These are phyloP conservation scores for Baryphthengus martii DNA, from an alignment of 2,113 vertebrate species.

Conservation along the genomic window DNA sequence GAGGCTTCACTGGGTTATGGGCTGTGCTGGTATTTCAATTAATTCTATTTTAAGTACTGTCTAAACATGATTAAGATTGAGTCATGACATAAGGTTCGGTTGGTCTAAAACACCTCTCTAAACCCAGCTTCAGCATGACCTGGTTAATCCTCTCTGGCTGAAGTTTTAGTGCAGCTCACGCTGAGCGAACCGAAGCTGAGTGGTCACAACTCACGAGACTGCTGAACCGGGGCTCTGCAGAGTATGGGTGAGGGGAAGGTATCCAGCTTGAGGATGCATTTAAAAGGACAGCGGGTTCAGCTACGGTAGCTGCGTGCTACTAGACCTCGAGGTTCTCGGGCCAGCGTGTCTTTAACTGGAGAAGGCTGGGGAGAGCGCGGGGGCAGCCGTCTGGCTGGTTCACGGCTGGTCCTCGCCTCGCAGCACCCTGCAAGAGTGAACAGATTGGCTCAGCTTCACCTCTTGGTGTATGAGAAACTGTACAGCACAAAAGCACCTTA, in stretches of 20 bases:
- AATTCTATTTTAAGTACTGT: constrained; percentile 43
- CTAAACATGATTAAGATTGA: constrained; percentile 38
- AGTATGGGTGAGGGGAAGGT: background rate
- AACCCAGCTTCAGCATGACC: background rate
- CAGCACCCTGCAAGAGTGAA: background rate
- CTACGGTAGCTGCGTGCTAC: background rate
- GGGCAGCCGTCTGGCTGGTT: background rate
- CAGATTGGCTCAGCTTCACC: background rate
- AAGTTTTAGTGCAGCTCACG: background rate
- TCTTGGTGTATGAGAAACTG: background rate
- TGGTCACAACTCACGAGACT: background rate
- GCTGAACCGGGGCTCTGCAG: background rate
- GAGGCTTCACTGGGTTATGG: constrained; percentile 7
- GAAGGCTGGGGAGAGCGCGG: background rate
- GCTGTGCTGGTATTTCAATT: background rate
- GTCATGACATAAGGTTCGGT: background rate
- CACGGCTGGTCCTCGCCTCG: background rate
- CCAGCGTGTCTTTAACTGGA: background rate
- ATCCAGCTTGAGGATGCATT: background rate
- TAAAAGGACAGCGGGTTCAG: background rate
- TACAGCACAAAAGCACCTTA: no score
- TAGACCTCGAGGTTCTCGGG: background rate
- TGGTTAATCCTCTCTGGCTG: background rate
- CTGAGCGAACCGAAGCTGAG: background rate
- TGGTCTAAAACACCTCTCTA: background rate